A percentile compares a stretch with the other conserved stretches of the same genome.
These are phyloP conservation scores for Hemicordylus capensis DNA, from an alignment of 2,113 vertebrate genomes.

Conservation along the genomic window DNA sequence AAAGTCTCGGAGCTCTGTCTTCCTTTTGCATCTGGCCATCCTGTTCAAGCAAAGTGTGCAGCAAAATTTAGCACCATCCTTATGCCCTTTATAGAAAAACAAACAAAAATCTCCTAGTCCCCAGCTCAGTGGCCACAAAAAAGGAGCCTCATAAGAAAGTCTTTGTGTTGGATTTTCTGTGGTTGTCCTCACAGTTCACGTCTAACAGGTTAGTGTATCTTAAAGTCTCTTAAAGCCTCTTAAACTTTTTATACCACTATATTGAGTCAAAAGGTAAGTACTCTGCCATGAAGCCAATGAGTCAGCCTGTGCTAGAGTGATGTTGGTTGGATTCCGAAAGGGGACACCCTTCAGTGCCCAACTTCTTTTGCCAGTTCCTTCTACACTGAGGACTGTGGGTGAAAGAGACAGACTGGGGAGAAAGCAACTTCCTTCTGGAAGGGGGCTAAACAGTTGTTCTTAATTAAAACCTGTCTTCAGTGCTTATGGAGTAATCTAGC, in stretches of 20 bases:
- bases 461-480: background rate
- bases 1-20: background rate
- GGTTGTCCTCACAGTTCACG: background rate
- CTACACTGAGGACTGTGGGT: background rate
- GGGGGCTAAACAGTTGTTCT: background rate
- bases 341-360: background rate
- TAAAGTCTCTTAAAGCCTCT: background rate
- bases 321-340: background rate
- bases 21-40: background rate
- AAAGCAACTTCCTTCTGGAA: background rate
- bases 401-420: background rate
- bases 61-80: background rate
- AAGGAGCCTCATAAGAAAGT: background rate
- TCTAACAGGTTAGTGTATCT: background rate
- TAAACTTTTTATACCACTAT: background rate
- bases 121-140: background rate
- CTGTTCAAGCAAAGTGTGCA: background rate
- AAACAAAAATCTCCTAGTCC: background rate
- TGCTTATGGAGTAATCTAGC: background rate
- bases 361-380: background rate
- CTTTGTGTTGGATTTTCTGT: background rate
- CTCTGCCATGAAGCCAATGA: background rate
- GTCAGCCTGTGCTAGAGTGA: background rate
- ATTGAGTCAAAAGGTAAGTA: background rate
- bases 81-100: background rate